These are phyloP conservation scores for Pampus argenteus DNA, from an alignment of 2,797 vertebrate genomes.

Conservation along the genomic window DNA sequence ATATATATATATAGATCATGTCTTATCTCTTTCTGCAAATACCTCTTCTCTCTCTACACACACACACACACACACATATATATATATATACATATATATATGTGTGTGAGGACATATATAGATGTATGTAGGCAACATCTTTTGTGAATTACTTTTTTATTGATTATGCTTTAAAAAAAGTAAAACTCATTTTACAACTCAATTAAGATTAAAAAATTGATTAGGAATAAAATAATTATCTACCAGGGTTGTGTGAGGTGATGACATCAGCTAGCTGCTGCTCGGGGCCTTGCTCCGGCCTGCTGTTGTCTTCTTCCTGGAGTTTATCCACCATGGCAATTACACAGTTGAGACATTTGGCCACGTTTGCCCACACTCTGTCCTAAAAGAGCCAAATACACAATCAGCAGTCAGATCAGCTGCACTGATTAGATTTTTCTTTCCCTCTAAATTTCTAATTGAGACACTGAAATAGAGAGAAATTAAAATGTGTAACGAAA, in stretches of 20 bases:
- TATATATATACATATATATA: too few relatives aligned
- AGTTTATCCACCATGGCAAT: constrained; percentile 96
- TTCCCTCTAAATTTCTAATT: background rate
- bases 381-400: constrained; percentile 88
- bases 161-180: background rate
- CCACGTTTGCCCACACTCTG: constrained; percentile 96
- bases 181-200: too few relatives aligned
- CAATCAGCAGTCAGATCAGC: constrained; percentile 50
- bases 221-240: constrained; percentile 45
- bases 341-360: constrained; percentile 95
- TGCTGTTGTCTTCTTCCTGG: constrained; percentile 86
- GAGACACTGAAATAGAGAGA: background rate
- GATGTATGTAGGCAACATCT: too few relatives aligned
- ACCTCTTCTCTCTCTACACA: too few relatives aligned
- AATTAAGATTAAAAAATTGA: background rate
- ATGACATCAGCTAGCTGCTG: constrained; percentile 85
- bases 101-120: too few relatives aligned
- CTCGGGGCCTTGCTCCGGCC: constrained; percentile 75
- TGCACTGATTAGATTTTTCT: constrained; percentile 12
- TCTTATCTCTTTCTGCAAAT: too few relatives aligned
- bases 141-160: too few relatives aligned
- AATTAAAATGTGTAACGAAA: background rate
- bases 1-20: too few relatives aligned
- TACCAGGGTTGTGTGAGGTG: constrained; percentile 88
- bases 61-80: too few relatives aligned